A percentile compares a stretch with the other conserved stretches of the same genome.
These are phyloP conservation scores for Equus quagga DNA, from an alignment of 2,113 vertebrate species.

Conservation along the genomic window DNA sequence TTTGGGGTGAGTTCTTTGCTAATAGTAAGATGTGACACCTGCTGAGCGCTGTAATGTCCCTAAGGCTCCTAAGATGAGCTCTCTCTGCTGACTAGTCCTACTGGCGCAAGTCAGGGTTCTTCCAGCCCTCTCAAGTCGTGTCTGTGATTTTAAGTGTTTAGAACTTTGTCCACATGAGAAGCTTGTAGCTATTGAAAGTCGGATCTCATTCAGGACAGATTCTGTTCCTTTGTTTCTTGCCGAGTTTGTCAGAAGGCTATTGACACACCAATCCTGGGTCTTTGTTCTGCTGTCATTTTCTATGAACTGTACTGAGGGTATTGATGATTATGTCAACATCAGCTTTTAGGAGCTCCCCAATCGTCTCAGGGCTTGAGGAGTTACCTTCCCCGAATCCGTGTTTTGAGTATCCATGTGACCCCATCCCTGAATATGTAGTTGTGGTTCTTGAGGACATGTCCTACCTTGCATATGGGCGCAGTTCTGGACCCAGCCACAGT, in stretches of 20 bases:
- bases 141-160: background rate
- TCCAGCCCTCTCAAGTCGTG: background rate
- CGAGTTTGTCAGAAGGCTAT: background rate
- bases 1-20: background rate
- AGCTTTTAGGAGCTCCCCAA: background rate
- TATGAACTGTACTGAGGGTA: background rate
- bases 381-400: background rate
- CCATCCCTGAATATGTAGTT: background rate
- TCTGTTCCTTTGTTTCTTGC: background rate
- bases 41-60: fast-evolving
- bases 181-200: background rate
- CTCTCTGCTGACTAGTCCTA: background rate
- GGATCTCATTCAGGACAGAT: background rate
- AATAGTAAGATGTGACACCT: background rate
- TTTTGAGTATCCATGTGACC: background rate
- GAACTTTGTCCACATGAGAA: background rate
- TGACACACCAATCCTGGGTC: fast-evolving
- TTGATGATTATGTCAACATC: background rate
- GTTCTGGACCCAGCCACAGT: background rate
- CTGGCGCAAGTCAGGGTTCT: background rate
- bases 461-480: background rate
- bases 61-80: background rate
- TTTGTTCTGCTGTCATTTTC: background rate
- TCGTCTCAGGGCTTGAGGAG: background rate
- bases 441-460: background rate